Evolutionary conservation across 2,113 vertebrate species (phyloP).

Genomic region (Laticauda laticaudata): DNA sequence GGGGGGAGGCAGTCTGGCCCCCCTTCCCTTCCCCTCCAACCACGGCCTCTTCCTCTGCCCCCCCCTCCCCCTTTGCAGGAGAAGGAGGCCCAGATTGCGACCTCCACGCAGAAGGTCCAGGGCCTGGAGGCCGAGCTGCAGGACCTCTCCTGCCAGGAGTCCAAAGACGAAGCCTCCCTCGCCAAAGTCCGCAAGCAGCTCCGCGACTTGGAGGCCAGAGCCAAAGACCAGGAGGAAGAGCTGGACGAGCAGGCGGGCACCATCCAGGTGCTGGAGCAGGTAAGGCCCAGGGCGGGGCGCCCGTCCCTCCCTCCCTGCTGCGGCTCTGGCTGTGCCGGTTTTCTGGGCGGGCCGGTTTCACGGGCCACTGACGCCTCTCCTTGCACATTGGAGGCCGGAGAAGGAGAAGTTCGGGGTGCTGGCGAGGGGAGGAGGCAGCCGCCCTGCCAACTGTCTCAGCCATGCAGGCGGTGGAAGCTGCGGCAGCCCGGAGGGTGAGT

Average conservation of each 20-base stretch:
- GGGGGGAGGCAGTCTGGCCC: too few relatives aligned
- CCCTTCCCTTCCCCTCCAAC: neutral
- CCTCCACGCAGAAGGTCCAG: constrained; percentile 84
- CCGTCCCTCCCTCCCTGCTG: too few relatives aligned
- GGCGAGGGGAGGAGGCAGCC: neutral
- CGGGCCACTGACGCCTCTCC: neutral
- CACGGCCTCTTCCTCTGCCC: constrained; percentile 1
- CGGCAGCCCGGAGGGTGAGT: neutral
- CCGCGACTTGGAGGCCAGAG: constrained; percentile 90
- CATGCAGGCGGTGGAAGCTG: neutral
- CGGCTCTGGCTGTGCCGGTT: constrained; percentile 9
- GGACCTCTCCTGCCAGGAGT: constrained; percentile 93
- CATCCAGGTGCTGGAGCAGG: constrained; percentile 98
- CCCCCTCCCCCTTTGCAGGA: constrained; percentile 71
- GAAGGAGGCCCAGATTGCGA: constrained; percentile 85
- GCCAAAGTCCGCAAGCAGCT: constrained; percentile 94
- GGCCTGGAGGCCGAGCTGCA: constrained; percentile 90
- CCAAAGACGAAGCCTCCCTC: constrained; percentile 92
- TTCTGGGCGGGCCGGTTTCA: constrained; percentile 17
- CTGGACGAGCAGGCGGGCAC: constrained; percentile 94
- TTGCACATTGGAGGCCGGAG: neutral
- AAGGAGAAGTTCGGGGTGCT: neutral
- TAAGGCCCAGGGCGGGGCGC: constrained; percentile 46
- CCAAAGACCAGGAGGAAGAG: constrained; percentile 97
- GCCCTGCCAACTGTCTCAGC: neutral